These are phyloP conservation scores for Drosophila carrolli DNA, from an alignment of 1,140 invertebrate genomes.

Conservation along the genomic window DNA sequence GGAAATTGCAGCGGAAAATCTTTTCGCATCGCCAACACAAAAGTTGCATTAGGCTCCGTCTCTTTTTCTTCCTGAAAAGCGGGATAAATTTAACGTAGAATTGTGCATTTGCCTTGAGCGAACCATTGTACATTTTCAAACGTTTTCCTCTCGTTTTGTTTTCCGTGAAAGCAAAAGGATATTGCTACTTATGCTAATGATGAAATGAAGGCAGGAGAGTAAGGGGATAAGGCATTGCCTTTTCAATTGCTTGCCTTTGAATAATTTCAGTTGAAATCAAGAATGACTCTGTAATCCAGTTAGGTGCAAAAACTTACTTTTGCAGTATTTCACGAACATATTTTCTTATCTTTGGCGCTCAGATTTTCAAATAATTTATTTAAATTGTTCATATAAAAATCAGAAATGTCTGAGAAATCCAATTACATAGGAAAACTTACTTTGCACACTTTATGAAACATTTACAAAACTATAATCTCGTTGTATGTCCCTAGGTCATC, in stretches of 20 bases:
- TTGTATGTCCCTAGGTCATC: conserved; percentile 7
- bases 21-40: conserved; percentile 61
- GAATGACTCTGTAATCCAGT: conserved; percentile 7
- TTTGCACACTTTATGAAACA: background rate
- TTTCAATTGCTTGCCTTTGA: conserved; percentile 4
- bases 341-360: background rate
- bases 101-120: conserved; percentile 26
- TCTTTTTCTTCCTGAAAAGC: background rate
- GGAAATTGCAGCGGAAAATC: conserved; percentile 75
- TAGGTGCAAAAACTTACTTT: background rate
- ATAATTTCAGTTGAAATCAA: conserved; percentile 9
- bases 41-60: conserved; percentile 66
- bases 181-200: conserved; percentile 60
- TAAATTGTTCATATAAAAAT: background rate
- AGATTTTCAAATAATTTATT: background rate
- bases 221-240: background rate
- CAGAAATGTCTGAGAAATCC: background rate
- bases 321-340: background rate
- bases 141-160: conserved; percentile 8
- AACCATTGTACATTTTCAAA: conserved; percentile 39
- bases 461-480: conserved; percentile 20
- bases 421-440: background rate
- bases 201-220: conserved; percentile 5
- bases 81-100: conserved; percentile 17
- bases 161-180: conserved; percentile 29